Base-by-base conservation (phyloP, 2,797 vertebrate species). In the Halcyon smyrnensis region DNA sequence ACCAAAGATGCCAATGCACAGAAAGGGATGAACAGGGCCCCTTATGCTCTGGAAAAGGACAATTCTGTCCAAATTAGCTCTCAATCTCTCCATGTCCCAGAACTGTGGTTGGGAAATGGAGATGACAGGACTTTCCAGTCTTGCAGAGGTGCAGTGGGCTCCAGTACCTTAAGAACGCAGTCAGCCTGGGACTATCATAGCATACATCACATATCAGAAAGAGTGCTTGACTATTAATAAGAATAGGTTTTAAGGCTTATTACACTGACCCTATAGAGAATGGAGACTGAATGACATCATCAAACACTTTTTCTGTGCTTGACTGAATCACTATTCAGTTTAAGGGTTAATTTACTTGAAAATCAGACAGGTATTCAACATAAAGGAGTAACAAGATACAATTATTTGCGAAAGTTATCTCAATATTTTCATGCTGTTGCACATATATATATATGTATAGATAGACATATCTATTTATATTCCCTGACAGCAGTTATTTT, bases 401-500 rank as follows among this genome's bases (percentile, higher is more conserved):
- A 76, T 70, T 39, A 57, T 50, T 68, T 30, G 14, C 30, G 43
- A n/a, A 87, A 89, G 28, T 39, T 41, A 43, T 16, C 7, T 71
- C 37, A 70, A 12, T 20, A 79, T 89, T 63, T 34, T 30, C 25
- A 68, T 15, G 30, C 15, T 46, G 5, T 43, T 75, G 16, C 5
- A 7, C 6, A 8, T 23, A 36, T 54, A 56, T 20, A 37, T 37
- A 37, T 37, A 37, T 37, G 21, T 3, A 59, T 59, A 30, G 36
- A 60, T 2, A 56, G 14, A 75, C 11, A 16, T 8, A 65, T 12
- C 34, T 71, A 53, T 74, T 45, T 93, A 65, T 60, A 54, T 69
- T 91, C 63, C 87, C 71, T 75, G 51, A 68, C 18, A 56, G 48
- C 5, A n/a, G 34, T 87, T 94, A 78, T 77, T 96, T 56, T 59